These are phyloP conservation scores for Sebastes ruberrimus DNA, from an alignment of 2,797 vertebrate species.

Conservation along the genomic window DNA sequence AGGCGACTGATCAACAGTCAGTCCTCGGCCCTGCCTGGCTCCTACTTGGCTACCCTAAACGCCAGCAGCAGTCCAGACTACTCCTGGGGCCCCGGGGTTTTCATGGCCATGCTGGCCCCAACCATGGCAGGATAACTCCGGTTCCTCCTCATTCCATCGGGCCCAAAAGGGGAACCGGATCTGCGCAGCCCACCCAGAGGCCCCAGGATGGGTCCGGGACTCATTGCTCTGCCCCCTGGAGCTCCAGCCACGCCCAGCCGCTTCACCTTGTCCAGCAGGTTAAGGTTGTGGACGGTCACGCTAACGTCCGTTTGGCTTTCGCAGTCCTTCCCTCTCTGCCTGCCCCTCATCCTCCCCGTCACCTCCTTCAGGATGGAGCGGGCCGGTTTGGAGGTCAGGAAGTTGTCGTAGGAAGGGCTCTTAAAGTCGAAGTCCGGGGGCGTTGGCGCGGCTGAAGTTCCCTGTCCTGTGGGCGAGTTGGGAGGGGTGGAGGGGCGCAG, in stretches of 20 bases:
- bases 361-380: slow-evolving; percentile 96
- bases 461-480: slow-evolving; percentile 84
- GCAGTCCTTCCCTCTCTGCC: slow-evolving; percentile 86
- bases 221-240: slow-evolving; percentile 66
- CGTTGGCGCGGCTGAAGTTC: slow-evolving; percentile 54
- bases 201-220: slow-evolving; percentile 80
- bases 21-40: slow-evolving; percentile 3
- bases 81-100: slow-evolving; percentile 88
- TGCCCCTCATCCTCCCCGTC: slow-evolving; percentile 82
- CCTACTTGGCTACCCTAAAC: slow-evolving; percentile 74
- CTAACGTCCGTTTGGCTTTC: slow-evolving; percentile 97
- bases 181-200: slow-evolving; percentile 88
- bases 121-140: slow-evolving; percentile 96
- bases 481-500: slow-evolving; percentile 89
- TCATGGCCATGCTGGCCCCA: slow-evolving; percentile 98
- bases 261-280: slow-evolving; percentile 96
- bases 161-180: slow-evolving; percentile 86
- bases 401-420: slow-evolving; percentile 95
- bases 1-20: slow-evolving; percentile 60
- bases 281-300: slow-evolving; percentile 94
- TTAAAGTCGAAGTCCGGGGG: slow-evolving; percentile 90
- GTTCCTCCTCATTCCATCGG: slow-evolving; percentile 92
- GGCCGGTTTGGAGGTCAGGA: slow-evolving; percentile 96
- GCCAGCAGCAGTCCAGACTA: slow-evolving; percentile 86
- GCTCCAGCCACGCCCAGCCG: slow-evolving; percentile 89